A percentile compares a stretch with the other conserved stretches of the same genome.
Evolutionary conservation across 2,888 invertebrate genomes (phyloP).

Genomic region (Troides helena): DNA sequence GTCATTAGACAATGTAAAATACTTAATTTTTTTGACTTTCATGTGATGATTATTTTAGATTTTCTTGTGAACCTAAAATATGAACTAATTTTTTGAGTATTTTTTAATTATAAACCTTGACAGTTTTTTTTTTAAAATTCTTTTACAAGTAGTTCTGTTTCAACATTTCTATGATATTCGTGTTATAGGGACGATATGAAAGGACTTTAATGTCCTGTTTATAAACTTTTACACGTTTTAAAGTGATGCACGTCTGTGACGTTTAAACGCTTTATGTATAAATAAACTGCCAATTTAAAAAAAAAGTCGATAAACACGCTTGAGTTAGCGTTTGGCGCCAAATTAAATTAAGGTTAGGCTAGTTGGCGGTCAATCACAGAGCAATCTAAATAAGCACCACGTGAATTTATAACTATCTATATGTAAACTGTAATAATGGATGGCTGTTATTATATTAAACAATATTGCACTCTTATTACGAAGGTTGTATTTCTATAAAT

Average conservation of each 20-base stretch:
- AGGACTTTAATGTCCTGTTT: neutral
- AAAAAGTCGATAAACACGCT: neutral
- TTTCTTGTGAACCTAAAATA: neutral
- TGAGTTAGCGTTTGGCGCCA: conserved; percentile 7
- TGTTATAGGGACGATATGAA: neutral
- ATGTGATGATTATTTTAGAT: too few relatives aligned
- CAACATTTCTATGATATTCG: neutral
- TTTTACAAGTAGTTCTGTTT: neutral
- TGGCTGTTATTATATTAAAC: conserved; percentile 8
- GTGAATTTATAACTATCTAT: neutral
- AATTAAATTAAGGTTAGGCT: conserved; percentile 10
- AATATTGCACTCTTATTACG: conserved; percentile 13
- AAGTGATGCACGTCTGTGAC: neutral
- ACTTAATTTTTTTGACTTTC: too few relatives aligned
- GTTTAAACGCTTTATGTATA: neutral
- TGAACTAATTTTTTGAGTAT: neutral
- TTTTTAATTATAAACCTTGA: neutral
- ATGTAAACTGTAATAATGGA: neutral
- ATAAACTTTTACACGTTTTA: neutral
- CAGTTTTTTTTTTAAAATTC: neutral
- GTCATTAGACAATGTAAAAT: too few relatives aligned
- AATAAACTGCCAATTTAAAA: neutral
- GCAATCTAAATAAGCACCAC: conserved; percentile 4
- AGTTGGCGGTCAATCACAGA: conserved; percentile 9
- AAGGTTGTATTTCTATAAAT: conserved; percentile 18